Conservation (phyloP, 2,888 invertebrate genomes). For the Heteromurus nitidus region DNA sequence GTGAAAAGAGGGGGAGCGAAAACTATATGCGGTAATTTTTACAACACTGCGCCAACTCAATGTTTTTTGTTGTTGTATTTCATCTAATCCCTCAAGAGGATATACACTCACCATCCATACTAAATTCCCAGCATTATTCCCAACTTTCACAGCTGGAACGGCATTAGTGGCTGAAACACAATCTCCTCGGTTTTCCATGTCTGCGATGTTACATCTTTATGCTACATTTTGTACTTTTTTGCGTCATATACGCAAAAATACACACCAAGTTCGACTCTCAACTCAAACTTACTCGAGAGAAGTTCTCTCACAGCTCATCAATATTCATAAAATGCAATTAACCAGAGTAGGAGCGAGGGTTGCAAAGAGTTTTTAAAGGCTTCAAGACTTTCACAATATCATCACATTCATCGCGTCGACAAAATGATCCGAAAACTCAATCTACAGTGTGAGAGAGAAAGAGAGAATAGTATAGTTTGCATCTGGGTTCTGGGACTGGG, state of each 20-base stretch:
- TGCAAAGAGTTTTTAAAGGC: neutral
- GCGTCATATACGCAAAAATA: neutral
- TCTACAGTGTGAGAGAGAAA: neutral
- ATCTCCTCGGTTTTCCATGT: neutral
- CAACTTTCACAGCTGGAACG: neutral
- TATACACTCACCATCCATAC: neutral
- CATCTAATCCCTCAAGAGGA: neutral
- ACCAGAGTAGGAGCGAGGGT: neutral
- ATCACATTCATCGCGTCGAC: neutral
- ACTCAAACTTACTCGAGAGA: too few species aligned
- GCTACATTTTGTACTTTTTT: neutral
- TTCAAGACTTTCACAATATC: neutral
- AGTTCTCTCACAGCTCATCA: neutral
- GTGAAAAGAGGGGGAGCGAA: neutral
- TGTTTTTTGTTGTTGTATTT: neutral
- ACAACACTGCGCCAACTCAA: neutral
- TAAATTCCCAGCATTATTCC: neutral
- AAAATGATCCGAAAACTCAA: neutral
- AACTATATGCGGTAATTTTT: neutral
- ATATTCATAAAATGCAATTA: neutral
- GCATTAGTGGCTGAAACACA: neutral
- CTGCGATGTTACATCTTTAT: neutral
- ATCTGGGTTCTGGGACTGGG: neutral
- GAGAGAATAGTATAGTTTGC: neutral
- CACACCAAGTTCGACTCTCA: too few species aligned